Conservation (phyloP, 2,888 invertebrate species). For the Heliconius cydno region DNA sequence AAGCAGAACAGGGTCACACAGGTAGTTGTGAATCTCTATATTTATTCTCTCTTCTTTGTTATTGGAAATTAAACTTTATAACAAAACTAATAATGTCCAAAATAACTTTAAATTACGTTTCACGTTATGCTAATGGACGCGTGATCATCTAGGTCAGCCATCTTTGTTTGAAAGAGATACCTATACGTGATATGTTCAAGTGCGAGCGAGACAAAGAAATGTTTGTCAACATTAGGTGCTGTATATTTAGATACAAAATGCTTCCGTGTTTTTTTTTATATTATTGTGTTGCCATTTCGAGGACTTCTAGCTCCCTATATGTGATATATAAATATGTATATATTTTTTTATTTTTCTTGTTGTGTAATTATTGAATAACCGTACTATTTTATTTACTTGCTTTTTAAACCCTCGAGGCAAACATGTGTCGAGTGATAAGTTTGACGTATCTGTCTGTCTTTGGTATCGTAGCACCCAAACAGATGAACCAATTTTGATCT, state of each 20-base stretch:
- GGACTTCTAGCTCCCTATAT: conserved; percentile 42
- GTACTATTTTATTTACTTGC: background rate
- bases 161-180: conserved; percentile 48
- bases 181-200: conserved; percentile 33
- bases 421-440: background rate
- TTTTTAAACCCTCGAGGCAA: background rate
- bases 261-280: conserved; percentile 51
- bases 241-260: conserved; percentile 62
- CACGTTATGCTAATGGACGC: conserved; percentile 36
- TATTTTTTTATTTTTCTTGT: background rate
- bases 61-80: conserved; percentile 13
- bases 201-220: conserved; percentile 56
- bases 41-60: background rate
- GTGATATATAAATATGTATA: conserved; percentile 2
- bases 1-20: conserved; percentile 19
- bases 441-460: background rate
- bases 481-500: too few species aligned
- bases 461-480: too few species aligned
- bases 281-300: conserved; percentile 48
- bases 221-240: conserved; percentile 70
- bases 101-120: conserved; percentile 11
- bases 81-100: conserved; percentile 21
- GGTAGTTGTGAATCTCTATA: conserved; percentile 15
- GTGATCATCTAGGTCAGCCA: conserved; percentile 48
- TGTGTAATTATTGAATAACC: conserved; percentile 6